A percentile compares a stretch with the other conserved stretches of the same genome.
Evolutionary conservation across 2,113 vertebrate species (phyloP).

Genomic region (Neopipo cinnamomea): DNA sequence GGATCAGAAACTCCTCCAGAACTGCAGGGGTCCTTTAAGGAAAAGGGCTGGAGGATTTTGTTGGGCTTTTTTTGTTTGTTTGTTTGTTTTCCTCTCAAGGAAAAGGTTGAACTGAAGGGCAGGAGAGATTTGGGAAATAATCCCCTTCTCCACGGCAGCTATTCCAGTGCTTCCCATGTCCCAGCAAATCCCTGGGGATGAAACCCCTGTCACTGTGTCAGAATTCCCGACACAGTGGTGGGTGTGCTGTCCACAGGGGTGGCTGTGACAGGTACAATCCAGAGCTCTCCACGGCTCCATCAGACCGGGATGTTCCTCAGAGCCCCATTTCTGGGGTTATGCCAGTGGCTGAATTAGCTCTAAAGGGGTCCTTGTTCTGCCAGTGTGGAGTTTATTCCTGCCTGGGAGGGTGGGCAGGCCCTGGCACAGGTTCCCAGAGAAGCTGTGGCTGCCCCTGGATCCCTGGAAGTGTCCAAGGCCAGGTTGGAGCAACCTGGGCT

Average conservation of each 20-base stretch:
- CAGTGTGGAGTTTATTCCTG: background rate
- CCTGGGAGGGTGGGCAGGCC: accelerated
- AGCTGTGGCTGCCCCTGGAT: background rate
- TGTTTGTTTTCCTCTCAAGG: background rate
- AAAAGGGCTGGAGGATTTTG: background rate
- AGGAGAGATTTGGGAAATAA: constrained; percentile 6
- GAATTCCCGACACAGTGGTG: too few species aligned
- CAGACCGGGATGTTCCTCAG: background rate
- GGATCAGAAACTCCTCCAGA: background rate
- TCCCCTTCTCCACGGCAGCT: background rate
- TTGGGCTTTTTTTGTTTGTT: too few species aligned
- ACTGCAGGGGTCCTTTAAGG: background rate
- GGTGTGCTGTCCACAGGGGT: too few species aligned
- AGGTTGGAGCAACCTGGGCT: background rate
- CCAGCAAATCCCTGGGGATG: background rate
- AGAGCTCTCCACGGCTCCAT: background rate
- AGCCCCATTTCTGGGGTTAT: background rate
- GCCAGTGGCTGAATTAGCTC: background rate
- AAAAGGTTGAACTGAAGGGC: background rate
- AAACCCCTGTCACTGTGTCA: background rate
- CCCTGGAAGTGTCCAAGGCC: background rate
- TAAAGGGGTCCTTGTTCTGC: background rate
- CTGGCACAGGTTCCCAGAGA: background rate
- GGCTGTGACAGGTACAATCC: background rate
- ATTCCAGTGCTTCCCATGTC: background rate